phyloP scores from a whole-genome alignment of 2,797 vertebrate species.

The Lutjanus argentimaculatus region DNA sequence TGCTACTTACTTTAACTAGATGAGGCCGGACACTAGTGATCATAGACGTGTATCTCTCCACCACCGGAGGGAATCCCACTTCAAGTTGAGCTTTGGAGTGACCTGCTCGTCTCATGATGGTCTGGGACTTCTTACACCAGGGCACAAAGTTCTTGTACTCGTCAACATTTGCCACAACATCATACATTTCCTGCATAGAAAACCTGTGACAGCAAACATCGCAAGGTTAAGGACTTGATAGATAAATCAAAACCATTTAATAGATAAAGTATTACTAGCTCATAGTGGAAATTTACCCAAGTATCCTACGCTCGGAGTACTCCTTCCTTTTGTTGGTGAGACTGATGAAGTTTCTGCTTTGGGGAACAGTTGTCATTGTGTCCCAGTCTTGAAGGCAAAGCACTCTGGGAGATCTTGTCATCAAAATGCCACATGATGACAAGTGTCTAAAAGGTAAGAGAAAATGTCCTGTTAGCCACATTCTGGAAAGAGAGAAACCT shows the following conservation, averaged over 20 bases:
- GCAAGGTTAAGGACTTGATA: neutral
- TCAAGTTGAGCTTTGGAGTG: slow-evolving; percentile 94
- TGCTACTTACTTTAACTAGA: slow-evolving; percentile 92
- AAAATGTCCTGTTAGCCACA: slow-evolving; percentile 16
- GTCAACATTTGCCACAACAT: slow-evolving; percentile 95
- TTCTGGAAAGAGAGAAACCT: slow-evolving; percentile 58
- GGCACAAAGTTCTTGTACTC: slow-evolving; percentile 96
- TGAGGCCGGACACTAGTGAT: slow-evolving; percentile 94
- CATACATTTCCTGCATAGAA: slow-evolving; percentile 98
- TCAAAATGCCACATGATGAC: slow-evolving; percentile 88
- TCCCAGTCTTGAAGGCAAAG: slow-evolving; percentile 78
- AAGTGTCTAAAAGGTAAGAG: slow-evolving; percentile 81
- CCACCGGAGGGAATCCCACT: slow-evolving; percentile 93
- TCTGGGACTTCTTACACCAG: slow-evolving; percentile 95
- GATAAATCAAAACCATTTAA: neutral
- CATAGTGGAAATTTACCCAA: slow-evolving; percentile 86
- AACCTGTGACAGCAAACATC: slow-evolving; percentile 81
- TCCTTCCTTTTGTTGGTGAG: slow-evolving; percentile 95
- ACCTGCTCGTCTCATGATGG: slow-evolving; percentile 90
- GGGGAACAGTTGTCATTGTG: slow-evolving; percentile 71
- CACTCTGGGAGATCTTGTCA: slow-evolving; percentile 84
- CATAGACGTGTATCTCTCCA: slow-evolving; percentile 95
- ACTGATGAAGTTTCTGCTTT: slow-evolving; percentile 91
- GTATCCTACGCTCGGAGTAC: slow-evolving; percentile 95
- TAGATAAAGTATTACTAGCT: neutral